These are phyloP conservation scores for Drosophila obscura DNA, from an alignment of 1,140 invertebrate species.

Conservation along the genomic window DNA sequence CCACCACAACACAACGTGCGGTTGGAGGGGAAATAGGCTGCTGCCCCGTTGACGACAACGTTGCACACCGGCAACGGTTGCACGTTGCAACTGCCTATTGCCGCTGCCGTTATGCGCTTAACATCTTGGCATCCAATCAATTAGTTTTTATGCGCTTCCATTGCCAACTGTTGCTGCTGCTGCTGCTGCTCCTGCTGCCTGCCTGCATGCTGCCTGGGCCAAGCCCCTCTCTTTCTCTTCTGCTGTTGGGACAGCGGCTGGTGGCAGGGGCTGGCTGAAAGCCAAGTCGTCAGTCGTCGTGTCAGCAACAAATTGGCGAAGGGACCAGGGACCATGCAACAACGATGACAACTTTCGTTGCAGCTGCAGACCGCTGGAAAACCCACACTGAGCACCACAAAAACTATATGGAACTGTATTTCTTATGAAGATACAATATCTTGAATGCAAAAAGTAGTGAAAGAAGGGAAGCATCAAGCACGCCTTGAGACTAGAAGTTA, in stretches of 20 bases:
- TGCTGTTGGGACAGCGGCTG: slow-evolving; percentile 8
- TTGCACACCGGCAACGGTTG: slow-evolving; percentile 19
- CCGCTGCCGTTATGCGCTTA: slow-evolving; percentile 76
- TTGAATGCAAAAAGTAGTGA: too few species aligned
- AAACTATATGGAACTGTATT: slow-evolving; percentile 8
- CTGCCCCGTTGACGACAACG: slow-evolving; percentile 27
- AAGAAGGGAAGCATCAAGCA: too few species aligned
- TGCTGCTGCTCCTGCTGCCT: slow-evolving; percentile 1
- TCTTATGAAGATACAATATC: slow-evolving; percentile 2
- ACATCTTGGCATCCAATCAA: slow-evolving; percentile 81
- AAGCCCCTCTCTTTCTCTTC: slow-evolving; percentile 62
- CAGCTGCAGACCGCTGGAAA: slow-evolving; percentile 26
- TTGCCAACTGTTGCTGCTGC: slow-evolving; percentile 57
- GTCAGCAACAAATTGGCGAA: slow-evolving; percentile 78
- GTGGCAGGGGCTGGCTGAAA: too few species aligned
- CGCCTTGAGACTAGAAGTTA: too few species aligned
- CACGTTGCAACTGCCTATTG: slow-evolving; percentile 36
- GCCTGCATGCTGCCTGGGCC: slow-evolving; percentile 40
- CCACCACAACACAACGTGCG: slow-evolving; percentile 19
- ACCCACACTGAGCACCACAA: too few species aligned
- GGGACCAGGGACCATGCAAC: slow-evolving; percentile 55
- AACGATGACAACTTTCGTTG: slow-evolving; percentile 45
- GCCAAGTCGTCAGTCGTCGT: slow-evolving; percentile 53
- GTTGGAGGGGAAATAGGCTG: slow-evolving; percentile 6
- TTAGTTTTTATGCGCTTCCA: slow-evolving; percentile 79